These are phyloP conservation scores for Parochlus steinenii DNA, from an alignment of 2,888 invertebrate genomes.

Conservation along the genomic window DNA sequence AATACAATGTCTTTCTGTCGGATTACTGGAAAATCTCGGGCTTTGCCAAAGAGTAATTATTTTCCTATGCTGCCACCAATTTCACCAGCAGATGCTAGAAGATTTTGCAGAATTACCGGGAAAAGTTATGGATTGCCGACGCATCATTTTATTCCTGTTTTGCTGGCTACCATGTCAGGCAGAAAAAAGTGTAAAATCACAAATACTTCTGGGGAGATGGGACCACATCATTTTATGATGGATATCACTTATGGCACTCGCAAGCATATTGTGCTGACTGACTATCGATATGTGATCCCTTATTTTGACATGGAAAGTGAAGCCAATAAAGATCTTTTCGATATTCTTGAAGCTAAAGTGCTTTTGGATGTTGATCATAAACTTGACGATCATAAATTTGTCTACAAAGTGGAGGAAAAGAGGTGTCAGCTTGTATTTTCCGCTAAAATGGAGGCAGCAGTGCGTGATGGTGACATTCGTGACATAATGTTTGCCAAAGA, in stretches of 20 bases:
- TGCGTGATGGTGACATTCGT: slow-evolving; percentile 57
- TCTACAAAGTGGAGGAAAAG: slow-evolving; percentile 58
- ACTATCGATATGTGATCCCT: slow-evolving; percentile 60
- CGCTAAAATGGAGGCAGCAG: slow-evolving; percentile 55
- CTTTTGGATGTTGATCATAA: slow-evolving; percentile 37
- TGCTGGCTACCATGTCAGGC: slow-evolving; percentile 35
- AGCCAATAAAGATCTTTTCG: slow-evolving; percentile 42
- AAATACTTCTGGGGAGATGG: slow-evolving; percentile 42
- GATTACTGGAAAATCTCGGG: slow-evolving; percentile 63
- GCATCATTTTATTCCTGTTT: slow-evolving; percentile 64
- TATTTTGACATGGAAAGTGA: slow-evolving; percentile 50
- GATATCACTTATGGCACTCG: slow-evolving; percentile 45
- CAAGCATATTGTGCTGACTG: slow-evolving; percentile 47
- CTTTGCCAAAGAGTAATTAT: slow-evolving; percentile 67
- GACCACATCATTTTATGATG: slow-evolving; percentile 42
- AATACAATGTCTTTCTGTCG: slow-evolving; percentile 59
- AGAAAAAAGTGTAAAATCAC: slow-evolving; percentile 45
- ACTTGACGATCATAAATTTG: slow-evolving; percentile 45
- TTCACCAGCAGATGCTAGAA: slow-evolving; percentile 65
- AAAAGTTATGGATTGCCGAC: slow-evolving; percentile 56
- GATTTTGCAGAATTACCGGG: slow-evolving; percentile 62
- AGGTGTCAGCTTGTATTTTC: slow-evolving; percentile 59
- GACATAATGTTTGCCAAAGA: slow-evolving; percentile 63
- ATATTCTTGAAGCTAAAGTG: slow-evolving; percentile 42
- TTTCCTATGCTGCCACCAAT: slow-evolving; percentile 65